Evolutionary conservation across 2,113 vertebrate species (phyloP).

Genomic region (Oophaga pumilio): DNA sequence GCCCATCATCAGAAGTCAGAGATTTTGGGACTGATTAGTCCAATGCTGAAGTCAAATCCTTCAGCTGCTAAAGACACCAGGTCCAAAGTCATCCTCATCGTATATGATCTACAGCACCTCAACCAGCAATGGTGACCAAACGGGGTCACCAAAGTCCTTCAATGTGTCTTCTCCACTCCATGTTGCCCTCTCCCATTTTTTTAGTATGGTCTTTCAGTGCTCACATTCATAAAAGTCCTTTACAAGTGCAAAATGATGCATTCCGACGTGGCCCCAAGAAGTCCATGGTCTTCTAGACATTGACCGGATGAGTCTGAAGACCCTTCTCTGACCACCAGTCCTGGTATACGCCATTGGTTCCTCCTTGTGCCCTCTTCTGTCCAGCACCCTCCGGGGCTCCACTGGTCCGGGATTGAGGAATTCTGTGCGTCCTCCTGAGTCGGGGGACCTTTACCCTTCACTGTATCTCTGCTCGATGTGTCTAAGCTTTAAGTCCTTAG

Average conservation of each 20-base stretch:
- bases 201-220: slow-evolving; percentile 14
- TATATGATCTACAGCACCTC: background rate
- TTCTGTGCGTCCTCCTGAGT: slow-evolving; percentile 7
- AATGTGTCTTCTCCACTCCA: background rate
- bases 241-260: slow-evolving; percentile 39
- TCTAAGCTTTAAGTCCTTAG: slow-evolving; percentile 34
- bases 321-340: background rate
- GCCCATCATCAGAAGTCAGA: background rate
- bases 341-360: background rate
- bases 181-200: background rate
- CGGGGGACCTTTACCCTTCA: slow-evolving; percentile 44
- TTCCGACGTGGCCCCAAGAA: background rate
- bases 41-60: background rate
- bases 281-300: background rate
- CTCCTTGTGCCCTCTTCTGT: slow-evolving; percentile 12
- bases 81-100: background rate
- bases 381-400: slow-evolving; percentile 6
- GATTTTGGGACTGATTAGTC: background rate
- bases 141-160: background rate
- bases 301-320: background rate
- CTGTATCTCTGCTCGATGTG: background rate
- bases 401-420: background rate
- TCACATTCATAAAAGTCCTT: slow-evolving; percentile 9
- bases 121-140: background rate
- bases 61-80: background rate